phyloP scores from a whole-genome alignment of 2,888 invertebrate species.

The Leptodirus hochenwartii region DNA sequence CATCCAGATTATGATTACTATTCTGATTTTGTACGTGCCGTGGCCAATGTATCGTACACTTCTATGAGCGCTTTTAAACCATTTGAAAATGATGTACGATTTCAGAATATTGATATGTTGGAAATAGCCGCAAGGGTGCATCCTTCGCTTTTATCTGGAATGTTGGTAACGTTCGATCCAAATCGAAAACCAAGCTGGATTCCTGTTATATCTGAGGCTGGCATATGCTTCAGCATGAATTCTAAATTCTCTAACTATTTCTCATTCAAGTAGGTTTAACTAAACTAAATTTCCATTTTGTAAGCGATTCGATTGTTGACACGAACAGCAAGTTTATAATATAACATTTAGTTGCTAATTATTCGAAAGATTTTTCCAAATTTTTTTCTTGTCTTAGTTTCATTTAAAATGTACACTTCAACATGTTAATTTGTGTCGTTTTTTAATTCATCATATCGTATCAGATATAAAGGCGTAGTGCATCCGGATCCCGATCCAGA shows the following conservation, averaged over 20 bases:
- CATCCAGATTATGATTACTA: conserved; percentile 30
- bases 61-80: conserved; percentile 25
- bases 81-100: conserved; percentile 26
- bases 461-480: too few relatives aligned
- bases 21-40: conserved; percentile 26
- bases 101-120: conserved; percentile 26
- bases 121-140: conserved; percentile 31
- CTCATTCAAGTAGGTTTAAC: conserved; percentile 26
- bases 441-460: not conserved
- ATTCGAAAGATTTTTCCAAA: too few relatives aligned
- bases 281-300: not conserved
- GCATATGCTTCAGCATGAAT: conserved; percentile 44
- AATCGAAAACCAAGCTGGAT: conserved; percentile 25
- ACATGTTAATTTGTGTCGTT: too few relatives aligned
- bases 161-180: conserved; percentile 29
- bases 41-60: conserved; percentile 29
- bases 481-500: conserved; percentile 9
- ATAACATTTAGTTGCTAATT: too few relatives aligned
- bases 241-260: conserved; percentile 34
- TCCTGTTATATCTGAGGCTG: conserved; percentile 43
- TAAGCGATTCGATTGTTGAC: not conserved
- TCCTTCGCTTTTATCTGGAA: conserved; percentile 27
- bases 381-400: too few relatives aligned
- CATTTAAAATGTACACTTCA: too few relatives aligned
- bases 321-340: not conserved